Evolutionary conservation across 2,113 vertebrate genomes (phyloP), one percentile per base, ranked within the genome.

Genomic region (Egretta garzetta): DNA sequence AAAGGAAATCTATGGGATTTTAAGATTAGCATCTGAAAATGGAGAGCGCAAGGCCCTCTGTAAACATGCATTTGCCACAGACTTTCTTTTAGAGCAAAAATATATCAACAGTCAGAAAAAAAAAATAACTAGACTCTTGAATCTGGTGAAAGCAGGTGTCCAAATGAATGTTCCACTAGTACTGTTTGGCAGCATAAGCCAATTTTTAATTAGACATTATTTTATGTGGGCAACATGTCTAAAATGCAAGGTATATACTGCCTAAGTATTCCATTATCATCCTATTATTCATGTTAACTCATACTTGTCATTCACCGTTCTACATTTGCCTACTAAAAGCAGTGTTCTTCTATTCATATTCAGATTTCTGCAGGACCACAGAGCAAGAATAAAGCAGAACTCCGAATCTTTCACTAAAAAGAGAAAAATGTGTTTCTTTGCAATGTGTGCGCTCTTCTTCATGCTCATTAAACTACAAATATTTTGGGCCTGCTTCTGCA

Each of bases 41-140:
- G 9, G 55, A 81, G 50, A 80, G 10, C 12, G n/a, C 12, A 66
- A 77, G 24, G 70, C 49, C 59, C 49, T 73, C 5, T 47, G n/a
- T 58, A 94, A 96, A 86, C 55, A 71, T 64, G 19, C 15, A 20
- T 64, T 95, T 94, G 24, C 72, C 63, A 33, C 37, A 86, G 30
- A 52, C 28, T 60, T 71, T 71, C 10, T 89, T 89, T 62, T 52
- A 73, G 20, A 67, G 17, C 32, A 93, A 95, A 93, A 95, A 71
- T 67, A 89, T 74, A 73, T n/a, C 32, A 70, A 28, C 45, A 53
- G 41, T 71, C 45, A 74, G 72, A 77, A 92, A 89, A 93, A 89
- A 93, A 37, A 76, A 92, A 53, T 56, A 74, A 32, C 24, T 59
- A 84, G 35, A 49, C 14, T 35, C 14, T 80, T 55, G n/a, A 88